Conservation (phyloP, 2,888 invertebrate genomes). For the Tenthredo notha region DNA sequence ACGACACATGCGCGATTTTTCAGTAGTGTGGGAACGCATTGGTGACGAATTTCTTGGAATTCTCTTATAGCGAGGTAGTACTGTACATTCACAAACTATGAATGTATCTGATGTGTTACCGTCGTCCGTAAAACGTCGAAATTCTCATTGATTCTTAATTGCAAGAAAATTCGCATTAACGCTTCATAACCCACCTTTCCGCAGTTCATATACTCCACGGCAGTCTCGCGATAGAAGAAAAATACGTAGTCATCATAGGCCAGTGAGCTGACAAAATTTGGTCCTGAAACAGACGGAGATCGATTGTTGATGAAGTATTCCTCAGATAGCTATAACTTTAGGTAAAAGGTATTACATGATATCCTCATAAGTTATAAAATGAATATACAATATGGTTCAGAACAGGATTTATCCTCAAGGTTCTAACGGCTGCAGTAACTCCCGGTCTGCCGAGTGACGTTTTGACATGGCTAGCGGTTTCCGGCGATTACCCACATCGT, state of each 20-base stretch:
- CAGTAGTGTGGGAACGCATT: too few relatives aligned
- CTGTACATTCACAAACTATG: too few relatives aligned
- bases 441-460: conserved; percentile 18
- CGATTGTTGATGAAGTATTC: not conserved
- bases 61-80: too few relatives aligned
- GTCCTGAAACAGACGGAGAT: conserved; percentile 81
- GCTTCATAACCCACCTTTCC: conserved; percentile 85
- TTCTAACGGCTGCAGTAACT: not conserved
- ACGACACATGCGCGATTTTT: too few relatives aligned
- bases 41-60: too few relatives aligned
- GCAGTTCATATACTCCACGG: conserved; percentile 96
- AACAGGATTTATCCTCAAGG: not conserved
- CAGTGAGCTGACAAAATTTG: conserved; percentile 95
- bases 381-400: not conserved
- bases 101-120: not conserved
- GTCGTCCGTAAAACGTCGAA: not conserved
- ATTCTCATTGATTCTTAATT: not conserved
- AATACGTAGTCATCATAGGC: conserved; percentile 92
- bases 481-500: conserved; percentile 25
- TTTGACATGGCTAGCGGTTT: conserved; percentile 24
- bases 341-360: not conserved
- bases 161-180: not conserved
- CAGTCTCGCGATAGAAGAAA: conserved; percentile 96
- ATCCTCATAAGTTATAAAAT: not conserved
- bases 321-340: too few relatives aligned